Conservation (phyloP, 2,888 invertebrate species). For the Anoplius nigerrimus region DNA sequence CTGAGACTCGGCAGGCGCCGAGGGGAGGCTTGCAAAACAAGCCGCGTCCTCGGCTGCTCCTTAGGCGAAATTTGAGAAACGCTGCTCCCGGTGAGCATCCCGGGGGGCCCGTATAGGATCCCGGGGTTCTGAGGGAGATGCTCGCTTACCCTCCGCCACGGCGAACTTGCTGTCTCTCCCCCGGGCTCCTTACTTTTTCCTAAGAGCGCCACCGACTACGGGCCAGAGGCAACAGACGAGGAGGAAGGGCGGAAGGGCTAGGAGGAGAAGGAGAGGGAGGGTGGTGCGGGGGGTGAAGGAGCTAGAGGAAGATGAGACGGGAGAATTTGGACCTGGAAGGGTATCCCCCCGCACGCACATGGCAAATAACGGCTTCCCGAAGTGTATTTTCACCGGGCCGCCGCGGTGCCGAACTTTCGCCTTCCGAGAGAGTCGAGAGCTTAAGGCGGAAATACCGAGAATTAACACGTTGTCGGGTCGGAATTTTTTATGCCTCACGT, state of each 20-base stretch:
- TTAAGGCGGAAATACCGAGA: no score
- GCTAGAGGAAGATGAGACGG: no score
- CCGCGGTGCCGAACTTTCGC: not conserved
- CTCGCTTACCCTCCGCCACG: constrained; percentile 9
- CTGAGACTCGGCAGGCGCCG: not conserved
- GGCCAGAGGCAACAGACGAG: not conserved
- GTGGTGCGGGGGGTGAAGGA: no score
- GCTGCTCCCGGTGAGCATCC: constrained; percentile 48
- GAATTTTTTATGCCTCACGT: no score
- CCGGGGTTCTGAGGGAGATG: constrained; percentile 23
- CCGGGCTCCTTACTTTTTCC: constrained; percentile 16
- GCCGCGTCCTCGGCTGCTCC: not conserved
- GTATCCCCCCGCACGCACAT: not conserved
- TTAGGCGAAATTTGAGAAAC: constrained; percentile 54
- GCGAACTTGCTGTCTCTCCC: constrained; percentile 41
- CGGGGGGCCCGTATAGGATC: constrained; percentile 51
- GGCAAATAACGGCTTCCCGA: not conserved
- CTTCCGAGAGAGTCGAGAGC: no score
- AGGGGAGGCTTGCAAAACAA: constrained; percentile 32
- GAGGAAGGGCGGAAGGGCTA: no score
- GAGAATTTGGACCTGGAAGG: not conserved
- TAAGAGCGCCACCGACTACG: constrained; percentile 13
- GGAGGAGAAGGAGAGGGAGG: no score
- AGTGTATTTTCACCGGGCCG: not conserved
- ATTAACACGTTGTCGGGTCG: no score